Evolutionary conservation across 2,113 vertebrate genomes (phyloP), one percentile per base, ranked within the genome.

Genomic region (Clarias magur): DNA sequence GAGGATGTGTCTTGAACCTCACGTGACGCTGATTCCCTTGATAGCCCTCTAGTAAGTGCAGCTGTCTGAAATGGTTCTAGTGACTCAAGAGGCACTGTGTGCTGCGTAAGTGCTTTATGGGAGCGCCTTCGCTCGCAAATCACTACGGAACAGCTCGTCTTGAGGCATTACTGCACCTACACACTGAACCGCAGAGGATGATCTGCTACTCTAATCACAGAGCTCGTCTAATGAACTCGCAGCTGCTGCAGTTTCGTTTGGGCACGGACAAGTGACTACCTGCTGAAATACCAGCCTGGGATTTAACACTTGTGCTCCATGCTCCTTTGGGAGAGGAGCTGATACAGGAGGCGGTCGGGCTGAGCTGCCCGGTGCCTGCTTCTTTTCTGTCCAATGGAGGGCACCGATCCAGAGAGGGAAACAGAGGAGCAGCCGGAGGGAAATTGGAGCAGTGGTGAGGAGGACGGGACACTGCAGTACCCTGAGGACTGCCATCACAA

Each of bases 241-340:
- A 85, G 82, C 72, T 84, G 62, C 62, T 84, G 83, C 93, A 89
- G 54, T 79, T 68, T 70, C 30, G 38, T 59, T 84, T 60, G 80
- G 54, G 67, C 57, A 83, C 34, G 56, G 73, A 27, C 21, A 72
- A 84, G 48, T 85, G 91, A 93, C 73, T 87, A 90, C 63, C 89
- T 89, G 92, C 93, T 95, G 92, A 91, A 90, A 93, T 91, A 93
- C 93, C 92, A 90, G 90, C 89, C 59, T 57, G 78, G 86, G 89
- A 83, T 93, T 88, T 90, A 73, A 85, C 91, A 87, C 86, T 90
- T 84, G 48, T 48, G 90, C 93, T 84, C 88, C 92, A 93, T 92
- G 93, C 91, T 91, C 90, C 91, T 92, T 80, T 90, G 93, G 93
- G 92, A 93, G 91, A 84, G 91, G 76, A 90, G 88, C 88, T 88